Base-by-base conservation (phyloP, 1,140 invertebrate genomes). In the Trachymyrmex cornetzi region DNA sequence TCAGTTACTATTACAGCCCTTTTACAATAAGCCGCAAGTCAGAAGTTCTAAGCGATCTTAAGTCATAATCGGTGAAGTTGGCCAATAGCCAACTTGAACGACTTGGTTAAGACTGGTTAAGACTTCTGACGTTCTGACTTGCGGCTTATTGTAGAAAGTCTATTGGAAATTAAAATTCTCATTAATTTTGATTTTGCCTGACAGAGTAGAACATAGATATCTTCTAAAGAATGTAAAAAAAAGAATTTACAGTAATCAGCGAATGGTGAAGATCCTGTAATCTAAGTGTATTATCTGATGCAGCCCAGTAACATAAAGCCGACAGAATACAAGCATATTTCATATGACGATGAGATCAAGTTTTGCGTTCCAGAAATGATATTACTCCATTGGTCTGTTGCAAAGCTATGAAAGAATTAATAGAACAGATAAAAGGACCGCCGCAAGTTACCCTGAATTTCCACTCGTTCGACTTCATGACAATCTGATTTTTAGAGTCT, bases 381-480 rank as follows among this genome's bases (percentile, higher is more conserved):
- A 88, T 89, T 85, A 86, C 64, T 89, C 88, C 91, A 87, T 30
- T 85, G 87, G 66, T 84, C 69, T 79, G 81, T 92, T 91, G 85
- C 90, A 92, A 92, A 93, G 90, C 91, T 93, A 91, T 88, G 87
- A 82, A 87, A 89, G 88, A 88, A 81, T 87, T 87, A 84, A 72
- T 91, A 91, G 81, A 91, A 74, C 87, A 92, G 81, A 92, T 93
- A 94, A 93, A 79, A 94, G 88, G 89, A 93, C 92, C 93, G 88
- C 93, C 91, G 91, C 89, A 94, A 94, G 93, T 95, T 97, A 97
- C 97, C 97, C 97, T 96, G 96, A 97, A 97, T 96, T 97, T 97
- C 97, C 97, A 97, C 95, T 97, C 97, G 96, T 97, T 97, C 92
- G 96, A 96, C 96, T 97, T 97, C 95, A 97, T 96, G 94, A 96